Conservation (phyloP, 2,113 vertebrate genomes). For the Nanorana parkeri region DNA sequence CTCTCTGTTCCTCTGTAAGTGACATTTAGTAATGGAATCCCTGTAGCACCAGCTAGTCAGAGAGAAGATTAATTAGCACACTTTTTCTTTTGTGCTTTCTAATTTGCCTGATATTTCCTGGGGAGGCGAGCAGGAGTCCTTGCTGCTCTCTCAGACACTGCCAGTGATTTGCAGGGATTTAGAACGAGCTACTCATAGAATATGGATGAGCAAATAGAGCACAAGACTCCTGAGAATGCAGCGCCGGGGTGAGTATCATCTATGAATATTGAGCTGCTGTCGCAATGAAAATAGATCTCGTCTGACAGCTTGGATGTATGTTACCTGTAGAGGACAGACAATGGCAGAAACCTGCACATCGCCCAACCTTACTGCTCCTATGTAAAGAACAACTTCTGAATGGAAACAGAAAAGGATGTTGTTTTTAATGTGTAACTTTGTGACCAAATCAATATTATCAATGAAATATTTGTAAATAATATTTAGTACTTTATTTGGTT, state of each 20-base stretch:
- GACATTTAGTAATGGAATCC: constrained; percentile 69
- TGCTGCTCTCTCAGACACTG: not conserved
- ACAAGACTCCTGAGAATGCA: too few relatives aligned
- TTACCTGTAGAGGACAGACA: not conserved
- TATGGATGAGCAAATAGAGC: constrained; percentile 22
- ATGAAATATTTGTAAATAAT: too few relatives aligned
- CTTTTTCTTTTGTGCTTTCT: constrained; percentile 29
- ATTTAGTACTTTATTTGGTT: too few relatives aligned
- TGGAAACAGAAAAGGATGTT: too few relatives aligned
- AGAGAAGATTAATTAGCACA: constrained; percentile 62
- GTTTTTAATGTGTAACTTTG: too few relatives aligned
- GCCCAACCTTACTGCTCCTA: too few relatives aligned
- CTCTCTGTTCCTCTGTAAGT: constrained; percentile 60
- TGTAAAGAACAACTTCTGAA: too few relatives aligned
- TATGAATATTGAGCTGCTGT: not conserved
- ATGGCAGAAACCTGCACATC: too few relatives aligned
- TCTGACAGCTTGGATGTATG: not conserved
- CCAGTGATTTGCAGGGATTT: constrained; percentile 2
- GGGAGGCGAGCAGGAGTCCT: not conserved
- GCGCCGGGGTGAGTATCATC: not conserved
- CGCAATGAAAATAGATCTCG: not conserved
- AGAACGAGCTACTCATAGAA: constrained; percentile 7
- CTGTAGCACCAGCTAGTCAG: constrained; percentile 57
- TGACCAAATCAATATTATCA: too few relatives aligned
- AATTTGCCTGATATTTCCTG: constrained; percentile 36